Percentiles rank a stretch among this genome's conserved stretches.
phyloP scores from a whole-genome alignment of 2,113 vertebrate genomes.

The Delphinus delphis region DNA sequence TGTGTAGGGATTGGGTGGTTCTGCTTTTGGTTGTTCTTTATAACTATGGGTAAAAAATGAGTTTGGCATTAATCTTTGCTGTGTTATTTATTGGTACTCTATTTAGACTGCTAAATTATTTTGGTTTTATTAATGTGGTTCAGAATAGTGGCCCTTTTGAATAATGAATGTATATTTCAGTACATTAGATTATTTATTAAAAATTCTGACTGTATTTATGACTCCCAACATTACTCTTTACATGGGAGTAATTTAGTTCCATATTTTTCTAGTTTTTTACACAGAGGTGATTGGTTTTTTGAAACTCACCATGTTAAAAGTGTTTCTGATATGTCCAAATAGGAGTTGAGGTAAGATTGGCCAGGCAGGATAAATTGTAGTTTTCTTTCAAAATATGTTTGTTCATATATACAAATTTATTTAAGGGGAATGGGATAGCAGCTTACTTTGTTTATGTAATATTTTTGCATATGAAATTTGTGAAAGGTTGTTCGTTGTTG shows the following conservation, averaged over 20 bases:
- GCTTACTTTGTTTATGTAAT: constrained; percentile 34
- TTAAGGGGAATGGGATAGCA: neutral
- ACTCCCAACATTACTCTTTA: constrained; percentile 34
- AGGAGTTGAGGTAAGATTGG: constrained; percentile 45
- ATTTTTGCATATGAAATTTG: constrained; percentile 42
- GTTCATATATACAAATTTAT: neutral
- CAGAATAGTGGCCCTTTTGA: constrained; percentile 43
- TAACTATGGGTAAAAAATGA: constrained; percentile 3
- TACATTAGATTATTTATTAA: constrained; percentile 27
- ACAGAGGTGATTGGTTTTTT: constrained; percentile 20
- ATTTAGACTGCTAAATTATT: constrained; percentile 2
- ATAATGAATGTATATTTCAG: constrained; percentile 43
- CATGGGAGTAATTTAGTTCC: constrained; percentile 46
- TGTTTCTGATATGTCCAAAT: constrained; percentile 11
- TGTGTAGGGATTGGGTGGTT: neutral
- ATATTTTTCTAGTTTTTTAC: constrained; percentile 43
- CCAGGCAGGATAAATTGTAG: neutral
- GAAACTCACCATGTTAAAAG: constrained; percentile 20
- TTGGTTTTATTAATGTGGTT: constrained; percentile 39
- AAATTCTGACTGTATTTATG: neutral
- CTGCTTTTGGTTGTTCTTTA: neutral
- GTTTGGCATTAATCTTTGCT: constrained; percentile 21
- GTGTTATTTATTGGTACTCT: constrained; percentile 47
- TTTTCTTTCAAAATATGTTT: neutral
- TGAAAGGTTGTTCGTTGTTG: constrained; percentile 58